A percentile compares a stretch with the other conserved stretches of the same genome.
These are phyloP conservation scores for Sebastes steindachneri DNA, from an alignment of 2,797 vertebrate species.

Conservation along the genomic window DNA sequence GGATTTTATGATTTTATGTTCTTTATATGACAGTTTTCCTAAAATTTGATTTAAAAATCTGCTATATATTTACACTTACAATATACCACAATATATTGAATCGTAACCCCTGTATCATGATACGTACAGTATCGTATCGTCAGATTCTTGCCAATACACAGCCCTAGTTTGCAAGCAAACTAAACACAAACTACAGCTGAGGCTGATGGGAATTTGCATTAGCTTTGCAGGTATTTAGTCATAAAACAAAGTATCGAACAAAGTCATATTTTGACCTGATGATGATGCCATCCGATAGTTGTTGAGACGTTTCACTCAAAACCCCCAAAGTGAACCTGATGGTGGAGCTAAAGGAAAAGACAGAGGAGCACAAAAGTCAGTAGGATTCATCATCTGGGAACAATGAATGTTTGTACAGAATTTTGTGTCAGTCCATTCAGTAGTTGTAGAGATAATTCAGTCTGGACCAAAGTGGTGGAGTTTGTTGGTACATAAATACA, in stretches of 20 bases:
- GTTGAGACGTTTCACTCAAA: neutral
- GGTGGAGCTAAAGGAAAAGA: neutral
- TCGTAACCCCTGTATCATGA: too few species aligned
- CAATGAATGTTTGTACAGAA: neutral
- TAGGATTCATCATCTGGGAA: neutral
- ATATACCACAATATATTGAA: too few species aligned
- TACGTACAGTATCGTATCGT: too few species aligned
- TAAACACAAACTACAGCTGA: neutral
- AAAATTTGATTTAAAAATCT: too few species aligned
- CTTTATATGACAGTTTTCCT: too few species aligned
- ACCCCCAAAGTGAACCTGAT: neutral
- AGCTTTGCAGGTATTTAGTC: neutral
- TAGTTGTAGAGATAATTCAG: neutral
- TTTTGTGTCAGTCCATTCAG: neutral
- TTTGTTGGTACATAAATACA: neutral
- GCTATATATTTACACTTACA: too few species aligned
- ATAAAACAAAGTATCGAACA: neutral
- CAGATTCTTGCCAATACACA: too few species aligned
- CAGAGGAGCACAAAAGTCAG: neutral
- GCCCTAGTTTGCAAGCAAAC: too few species aligned
- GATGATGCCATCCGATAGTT: neutral
- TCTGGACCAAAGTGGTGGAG: neutral
- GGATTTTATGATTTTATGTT: too few species aligned
- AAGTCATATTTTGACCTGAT: neutral
- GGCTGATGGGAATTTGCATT: neutral